Evolutionary conservation across 2,888 invertebrate species (phyloP).

Genomic region (Toxonevra muliebris): DNA sequence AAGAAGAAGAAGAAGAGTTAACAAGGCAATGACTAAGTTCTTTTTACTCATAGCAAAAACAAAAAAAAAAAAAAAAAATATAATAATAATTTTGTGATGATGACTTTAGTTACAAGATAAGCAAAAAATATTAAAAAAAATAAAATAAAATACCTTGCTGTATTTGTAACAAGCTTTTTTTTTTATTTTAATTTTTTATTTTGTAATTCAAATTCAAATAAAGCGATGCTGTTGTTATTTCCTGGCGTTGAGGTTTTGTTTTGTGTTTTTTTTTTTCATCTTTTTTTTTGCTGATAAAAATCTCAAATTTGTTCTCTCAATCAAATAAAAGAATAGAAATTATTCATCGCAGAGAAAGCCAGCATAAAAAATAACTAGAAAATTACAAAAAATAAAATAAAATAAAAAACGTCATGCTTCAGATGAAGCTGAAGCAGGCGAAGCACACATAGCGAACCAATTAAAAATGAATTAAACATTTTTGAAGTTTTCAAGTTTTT

Average conservation of each 20-base stretch:
- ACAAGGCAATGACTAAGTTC: slow-evolving; percentile 58
- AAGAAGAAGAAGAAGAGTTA: slow-evolving; percentile 47
- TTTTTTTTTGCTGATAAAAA: slow-evolving; percentile 21
- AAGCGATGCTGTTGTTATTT: not conserved
- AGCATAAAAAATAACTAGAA: no score
- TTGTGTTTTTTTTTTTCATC: not conserved
- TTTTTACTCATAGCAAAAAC: not conserved
- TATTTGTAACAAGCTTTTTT: not conserved
- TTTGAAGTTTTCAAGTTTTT: not conserved
- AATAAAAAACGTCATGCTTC: slow-evolving; percentile 22
- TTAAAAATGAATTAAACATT: slow-evolving; percentile 52
- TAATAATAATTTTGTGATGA: no score
- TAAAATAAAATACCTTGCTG: not conserved
- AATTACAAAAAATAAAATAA: not conserved
- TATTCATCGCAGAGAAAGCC: no score
- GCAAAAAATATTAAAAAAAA: slow-evolving; percentile 40
- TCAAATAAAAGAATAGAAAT: no score
- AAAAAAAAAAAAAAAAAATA: no score
- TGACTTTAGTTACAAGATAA: slow-evolving; percentile 43
- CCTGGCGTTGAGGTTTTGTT: not conserved
- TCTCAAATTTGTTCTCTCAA: slow-evolving; percentile 2
- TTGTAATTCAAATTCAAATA: not conserved
- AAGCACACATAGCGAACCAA: slow-evolving; percentile 43
- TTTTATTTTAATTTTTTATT: no score
- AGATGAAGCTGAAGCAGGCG: slow-evolving; percentile 24